Conservation (phyloP, 1,140 invertebrate species). For the Physella acuta region DNA sequence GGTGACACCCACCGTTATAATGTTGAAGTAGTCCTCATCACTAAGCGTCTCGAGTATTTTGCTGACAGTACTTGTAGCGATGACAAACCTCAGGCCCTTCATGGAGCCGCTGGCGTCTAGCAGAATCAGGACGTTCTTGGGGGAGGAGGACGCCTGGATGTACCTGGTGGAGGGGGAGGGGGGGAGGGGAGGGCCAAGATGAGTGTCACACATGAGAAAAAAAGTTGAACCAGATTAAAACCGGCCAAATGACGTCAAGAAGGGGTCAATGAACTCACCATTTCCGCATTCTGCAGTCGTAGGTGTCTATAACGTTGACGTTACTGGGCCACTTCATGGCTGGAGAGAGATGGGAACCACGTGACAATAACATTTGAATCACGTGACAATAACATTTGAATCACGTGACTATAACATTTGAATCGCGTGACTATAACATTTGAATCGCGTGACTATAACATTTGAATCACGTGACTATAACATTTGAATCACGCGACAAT, state of each 20-base stretch:
- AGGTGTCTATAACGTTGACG: slow-evolving; percentile 48
- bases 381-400: no score
- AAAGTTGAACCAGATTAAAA: no score
- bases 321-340: slow-evolving; percentile 54
- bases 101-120: slow-evolving; percentile 96
- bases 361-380: no score
- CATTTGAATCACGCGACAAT: no score
- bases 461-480: no score
- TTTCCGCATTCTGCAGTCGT: slow-evolving; percentile 52
- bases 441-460: no score
- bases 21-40: slow-evolving; percentile 96
- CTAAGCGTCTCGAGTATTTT: slow-evolving; percentile 92
- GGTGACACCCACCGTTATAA: slow-evolving; percentile 70
- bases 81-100: slow-evolving; percentile 88
- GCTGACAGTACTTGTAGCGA: slow-evolving; percentile 87
- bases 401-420: no score
- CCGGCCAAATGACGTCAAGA: no score
- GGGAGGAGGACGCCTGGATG: slow-evolving; percentile 94
- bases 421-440: no score
- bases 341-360: slow-evolving; percentile 29
- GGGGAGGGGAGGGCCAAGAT: background rate
- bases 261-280: no score
- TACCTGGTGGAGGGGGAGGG: slow-evolving; percentile 64
- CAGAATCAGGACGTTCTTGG: slow-evolving; percentile 95
- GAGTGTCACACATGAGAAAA: no score